Evolutionary conservation across 2,888 invertebrate genomes (phyloP), one percentile per base, ranked within the genome.

Genomic region (Leptopilina drosophilae): DNA sequence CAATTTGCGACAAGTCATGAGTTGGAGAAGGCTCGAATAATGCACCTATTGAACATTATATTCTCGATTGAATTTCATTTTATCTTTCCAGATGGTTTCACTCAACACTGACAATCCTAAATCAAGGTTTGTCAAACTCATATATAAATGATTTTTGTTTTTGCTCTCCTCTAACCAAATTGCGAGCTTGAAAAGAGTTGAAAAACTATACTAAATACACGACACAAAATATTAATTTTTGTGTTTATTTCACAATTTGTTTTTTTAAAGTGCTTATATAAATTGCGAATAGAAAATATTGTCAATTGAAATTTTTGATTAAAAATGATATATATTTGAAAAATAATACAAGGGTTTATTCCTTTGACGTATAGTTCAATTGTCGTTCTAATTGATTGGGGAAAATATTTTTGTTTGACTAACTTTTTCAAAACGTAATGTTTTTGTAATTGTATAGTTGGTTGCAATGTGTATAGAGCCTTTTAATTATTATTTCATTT

Each of bases 21-120:
- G 67, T 15, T 20, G 42, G 0, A n/a, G 14, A 53, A 26, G 6
- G 59, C 4, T 7, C 62, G 20, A 62, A 62, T 62, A 62, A 62
- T 62, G 8, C 14, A 42, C 26, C 33, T 26, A 53, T 69, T 69
- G 53, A 33, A 53, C 8, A 69, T 53, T 53, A 26, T 53, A 69
- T 46, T 49, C n/a, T 15, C 62, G 8, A 4, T 7, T 69, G 26
- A 69, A 9, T 69, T 69, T 7, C 4, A 73, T 79, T 81, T 83
- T 83, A 83, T 83, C 82, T 80, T 78, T 78, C 79, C 80, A 77
- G 80, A 76, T 82, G 77, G 77, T 81, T 83, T 82, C 82, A 78
- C 80, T 83, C 78, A 76, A 66, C 79, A 79, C 79, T 81, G 77
- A 78, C 79, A 83, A 82, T 83, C 79, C 80, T 77, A 77, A 77